These are phyloP conservation scores for Protula sp. DNA, from an alignment of 2,888 invertebrate species.

Conservation along the genomic window DNA sequence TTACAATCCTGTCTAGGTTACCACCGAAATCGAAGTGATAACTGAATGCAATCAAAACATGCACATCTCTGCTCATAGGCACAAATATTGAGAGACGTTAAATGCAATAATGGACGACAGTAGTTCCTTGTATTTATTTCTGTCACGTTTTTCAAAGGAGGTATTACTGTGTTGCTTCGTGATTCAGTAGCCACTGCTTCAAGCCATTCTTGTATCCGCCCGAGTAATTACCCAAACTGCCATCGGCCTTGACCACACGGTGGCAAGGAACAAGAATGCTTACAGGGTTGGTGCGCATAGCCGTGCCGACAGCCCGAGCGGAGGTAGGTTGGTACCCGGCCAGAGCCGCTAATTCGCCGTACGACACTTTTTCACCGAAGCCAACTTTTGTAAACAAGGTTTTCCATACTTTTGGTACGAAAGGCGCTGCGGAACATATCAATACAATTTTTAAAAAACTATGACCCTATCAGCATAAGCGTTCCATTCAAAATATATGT, in stretches of 20 bases:
- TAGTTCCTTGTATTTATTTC: no score
- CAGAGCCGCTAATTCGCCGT: neutral
- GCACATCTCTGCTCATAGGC: no score
- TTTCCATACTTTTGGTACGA: neutral
- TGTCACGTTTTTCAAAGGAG: no score
- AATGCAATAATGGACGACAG: no score
- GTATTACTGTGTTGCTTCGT: no score
- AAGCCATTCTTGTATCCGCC: neutral
- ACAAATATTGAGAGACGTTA: no score
- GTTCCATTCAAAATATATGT: neutral
- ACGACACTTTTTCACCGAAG: neutral
- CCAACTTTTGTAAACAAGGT: neutral
- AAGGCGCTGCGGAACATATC: neutral
- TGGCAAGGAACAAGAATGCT: neutral
- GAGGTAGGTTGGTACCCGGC: neutral
- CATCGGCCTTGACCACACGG: neutral
- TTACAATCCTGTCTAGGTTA: no score
- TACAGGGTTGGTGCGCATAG: neutral
- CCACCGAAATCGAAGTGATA: no score
- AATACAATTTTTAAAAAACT: no score
- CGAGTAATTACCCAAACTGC: neutral
- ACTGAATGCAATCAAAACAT: no score
- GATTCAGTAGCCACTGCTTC: neutral
- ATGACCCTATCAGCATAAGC: no score
- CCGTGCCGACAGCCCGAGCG: neutral